A percentile compares a stretch with the other conserved stretches of the same genome.
Evolutionary conservation across 2,113 vertebrate species (phyloP).

Genomic region (Macquaria australasica): DNA sequence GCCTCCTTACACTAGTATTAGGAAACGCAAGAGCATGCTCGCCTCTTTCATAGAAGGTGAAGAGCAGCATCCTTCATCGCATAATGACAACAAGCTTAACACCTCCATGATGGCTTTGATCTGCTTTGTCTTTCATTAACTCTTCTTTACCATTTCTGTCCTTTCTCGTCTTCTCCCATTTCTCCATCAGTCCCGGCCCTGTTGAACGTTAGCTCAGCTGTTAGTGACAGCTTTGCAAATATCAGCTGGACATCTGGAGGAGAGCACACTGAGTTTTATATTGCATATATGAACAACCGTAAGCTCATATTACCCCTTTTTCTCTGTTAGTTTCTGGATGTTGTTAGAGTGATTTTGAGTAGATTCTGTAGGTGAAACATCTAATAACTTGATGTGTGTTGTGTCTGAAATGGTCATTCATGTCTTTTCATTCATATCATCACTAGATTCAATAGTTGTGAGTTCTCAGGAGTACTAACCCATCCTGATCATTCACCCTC

Average conservation of each 20-base stretch:
- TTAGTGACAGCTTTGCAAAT: slow-evolving; percentile 81
- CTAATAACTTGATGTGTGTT: not conserved
- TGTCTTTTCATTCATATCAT: slow-evolving; percentile 17
- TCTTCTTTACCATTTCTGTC: slow-evolving; percentile 53
- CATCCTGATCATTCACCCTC: slow-evolving; percentile 84
- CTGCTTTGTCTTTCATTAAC: slow-evolving; percentile 71
- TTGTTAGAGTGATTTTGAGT: slow-evolving; percentile 1
- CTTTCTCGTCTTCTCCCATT: slow-evolving; percentile 34
- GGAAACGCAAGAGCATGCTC: slow-evolving; percentile 22
- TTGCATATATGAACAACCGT: slow-evolving; percentile 80
- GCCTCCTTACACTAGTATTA: slow-evolving; percentile 34
- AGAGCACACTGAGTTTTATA: slow-evolving; percentile 75
- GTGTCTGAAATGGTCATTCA: not conserved
- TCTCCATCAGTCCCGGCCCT: slow-evolving; percentile 55
- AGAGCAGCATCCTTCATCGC: slow-evolving; percentile 32
- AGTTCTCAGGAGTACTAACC: slow-evolving; percentile 56
- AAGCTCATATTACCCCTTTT: slow-evolving; percentile 62
- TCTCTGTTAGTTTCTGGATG: slow-evolving; percentile 14
- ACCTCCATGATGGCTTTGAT: slow-evolving; percentile 9
- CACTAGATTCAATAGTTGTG: not conserved
- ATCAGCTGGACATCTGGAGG: slow-evolving; percentile 81
- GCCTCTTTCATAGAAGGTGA: slow-evolving; percentile 22
- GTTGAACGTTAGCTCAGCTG: slow-evolving; percentile 78
- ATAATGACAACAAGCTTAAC: slow-evolving; percentile 20
- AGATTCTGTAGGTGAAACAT: not conserved